Evolutionary conservation across 2,888 invertebrate genomes (phyloP).

Genomic region (Ophioninae sp.): DNA sequence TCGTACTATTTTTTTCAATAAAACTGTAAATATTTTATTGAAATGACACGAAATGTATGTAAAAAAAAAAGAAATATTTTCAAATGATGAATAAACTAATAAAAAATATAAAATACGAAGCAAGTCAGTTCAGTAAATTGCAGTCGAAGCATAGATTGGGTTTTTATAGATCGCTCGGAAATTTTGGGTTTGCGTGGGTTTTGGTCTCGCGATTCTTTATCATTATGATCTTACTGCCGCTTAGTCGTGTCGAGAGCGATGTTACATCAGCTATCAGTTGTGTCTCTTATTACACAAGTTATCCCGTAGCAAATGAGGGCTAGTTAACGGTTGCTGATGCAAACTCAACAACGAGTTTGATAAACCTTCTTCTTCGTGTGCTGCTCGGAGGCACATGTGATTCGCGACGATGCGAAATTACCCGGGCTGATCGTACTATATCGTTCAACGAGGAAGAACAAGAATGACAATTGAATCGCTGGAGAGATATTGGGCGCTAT

Average conservation of each 20-base stretch:
- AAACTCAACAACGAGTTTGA: constrained; percentile 62
- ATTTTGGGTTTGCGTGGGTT: background rate
- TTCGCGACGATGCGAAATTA: background rate
- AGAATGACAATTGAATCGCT: background rate
- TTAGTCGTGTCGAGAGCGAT: constrained; percentile 39
- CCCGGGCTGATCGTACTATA: background rate
- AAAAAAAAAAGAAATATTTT: no score
- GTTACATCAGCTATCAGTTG: constrained; percentile 71
- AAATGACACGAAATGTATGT: no score
- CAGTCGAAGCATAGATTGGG: background rate
- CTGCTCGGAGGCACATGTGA: background rate
- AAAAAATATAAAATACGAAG: background rate
- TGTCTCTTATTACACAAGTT: constrained; percentile 40
- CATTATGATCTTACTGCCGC: constrained; percentile 7
- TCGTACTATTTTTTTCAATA: no score
- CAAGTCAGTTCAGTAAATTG: background rate
- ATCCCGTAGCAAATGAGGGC: constrained; percentile 49
- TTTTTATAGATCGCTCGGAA: background rate
- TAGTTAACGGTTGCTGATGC: constrained; percentile 69
- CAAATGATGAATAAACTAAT: no score
- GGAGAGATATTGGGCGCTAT: background rate
- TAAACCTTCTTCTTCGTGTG: constrained; percentile 41
- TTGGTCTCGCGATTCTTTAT: background rate
- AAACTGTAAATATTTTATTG: no score
- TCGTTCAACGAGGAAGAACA: background rate